Percentiles rank a stretch among this genome's conserved stretches.
Conservation (phyloP, 2,113 vertebrate genomes). For the Heteronetta atricapilla region DNA sequence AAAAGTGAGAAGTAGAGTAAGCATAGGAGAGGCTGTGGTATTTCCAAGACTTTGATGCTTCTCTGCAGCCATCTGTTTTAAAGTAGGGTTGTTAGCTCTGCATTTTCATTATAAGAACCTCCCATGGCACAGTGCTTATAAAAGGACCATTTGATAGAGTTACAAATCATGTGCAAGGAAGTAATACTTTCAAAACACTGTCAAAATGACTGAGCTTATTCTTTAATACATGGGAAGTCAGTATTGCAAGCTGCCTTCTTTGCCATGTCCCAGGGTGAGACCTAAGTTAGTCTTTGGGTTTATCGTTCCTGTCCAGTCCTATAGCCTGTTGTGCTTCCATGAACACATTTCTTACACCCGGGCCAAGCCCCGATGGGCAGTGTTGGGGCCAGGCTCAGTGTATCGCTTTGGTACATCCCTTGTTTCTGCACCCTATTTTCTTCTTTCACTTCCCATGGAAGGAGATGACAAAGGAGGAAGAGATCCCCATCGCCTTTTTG, state of each 20-base stretch:
- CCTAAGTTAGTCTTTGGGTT: background rate
- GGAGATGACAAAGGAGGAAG: background rate
- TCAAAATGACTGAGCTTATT: background rate
- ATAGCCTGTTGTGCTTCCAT: background rate
- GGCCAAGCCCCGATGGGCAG: background rate
- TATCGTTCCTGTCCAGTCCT: background rate
- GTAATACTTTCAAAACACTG: background rate
- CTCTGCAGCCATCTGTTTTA: background rate
- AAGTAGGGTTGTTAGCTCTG: background rate
- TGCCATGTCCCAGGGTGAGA: background rate
- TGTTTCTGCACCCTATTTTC: background rate
- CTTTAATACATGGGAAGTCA: background rate
- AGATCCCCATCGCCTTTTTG: background rate
- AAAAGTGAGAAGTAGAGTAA: background rate
- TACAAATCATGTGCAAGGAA: background rate
- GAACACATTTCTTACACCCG: background rate
- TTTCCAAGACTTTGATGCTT: background rate
- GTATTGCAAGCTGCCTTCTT: background rate
- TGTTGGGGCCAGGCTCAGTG: background rate
- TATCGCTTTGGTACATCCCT: background rate
- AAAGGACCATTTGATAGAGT: background rate
- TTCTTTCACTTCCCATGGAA: constrained; percentile 47
- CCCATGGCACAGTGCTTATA: background rate
- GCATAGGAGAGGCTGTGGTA: background rate
- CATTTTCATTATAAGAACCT: background rate